These are phyloP conservation scores for Bagarius yarrelli DNA, from an alignment of 2,113 vertebrate genomes.

Conservation along the genomic window DNA sequence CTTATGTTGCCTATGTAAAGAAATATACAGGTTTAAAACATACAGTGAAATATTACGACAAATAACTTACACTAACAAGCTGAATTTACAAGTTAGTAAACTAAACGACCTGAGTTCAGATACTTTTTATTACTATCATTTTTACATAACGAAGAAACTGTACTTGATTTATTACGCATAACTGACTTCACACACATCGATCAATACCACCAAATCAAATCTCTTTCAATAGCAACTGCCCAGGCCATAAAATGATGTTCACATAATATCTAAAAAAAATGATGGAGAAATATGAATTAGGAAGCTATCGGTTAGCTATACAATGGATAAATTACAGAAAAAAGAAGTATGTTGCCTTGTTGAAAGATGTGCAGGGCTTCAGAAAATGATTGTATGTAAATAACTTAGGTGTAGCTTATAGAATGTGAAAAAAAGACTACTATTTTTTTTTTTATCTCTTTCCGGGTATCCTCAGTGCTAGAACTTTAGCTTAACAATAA, in stretches of 20 bases:
- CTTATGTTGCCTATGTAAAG: slow-evolving; percentile 14
- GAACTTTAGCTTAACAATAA: not conserved
- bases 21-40: slow-evolving; percentile 29
- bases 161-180: not conserved
- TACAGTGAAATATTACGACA: not conserved
- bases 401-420: not conserved
- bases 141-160: not conserved
- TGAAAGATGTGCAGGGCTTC: not conserved
- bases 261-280: not conserved
- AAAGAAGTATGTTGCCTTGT: not conserved
- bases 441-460: not conserved
- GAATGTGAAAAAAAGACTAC: not conserved
- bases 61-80: not conserved
- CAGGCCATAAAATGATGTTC: not conserved
- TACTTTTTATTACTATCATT: not conserved
- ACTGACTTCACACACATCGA: not conserved
- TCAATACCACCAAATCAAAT: not conserved
- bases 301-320: not conserved
- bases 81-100: slow-evolving; percentile 5
- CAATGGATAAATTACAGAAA: not conserved
- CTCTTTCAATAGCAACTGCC: not conserved
- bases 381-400: not conserved
- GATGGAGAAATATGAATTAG: not conserved
- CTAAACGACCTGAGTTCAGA: not conserved
- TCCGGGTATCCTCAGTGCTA: not conserved